phyloP scores from a whole-genome alignment of 2,888 invertebrate genomes.

The Volucella inanis region DNA sequence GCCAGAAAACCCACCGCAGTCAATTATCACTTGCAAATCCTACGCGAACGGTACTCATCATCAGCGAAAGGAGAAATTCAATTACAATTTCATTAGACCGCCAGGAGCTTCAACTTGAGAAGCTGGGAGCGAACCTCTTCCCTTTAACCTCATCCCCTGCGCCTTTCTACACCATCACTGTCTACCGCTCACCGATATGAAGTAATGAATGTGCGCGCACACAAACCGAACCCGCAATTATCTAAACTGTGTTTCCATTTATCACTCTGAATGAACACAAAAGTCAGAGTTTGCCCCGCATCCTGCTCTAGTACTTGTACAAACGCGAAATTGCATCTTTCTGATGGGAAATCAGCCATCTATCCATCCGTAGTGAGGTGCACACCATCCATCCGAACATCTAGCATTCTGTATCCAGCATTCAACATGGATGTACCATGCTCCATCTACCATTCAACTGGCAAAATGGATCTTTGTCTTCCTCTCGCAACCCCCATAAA shows the following conservation, averaged over 20 bases:
- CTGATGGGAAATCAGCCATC: slow-evolving; percentile 32
- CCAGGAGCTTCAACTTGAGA: slow-evolving; percentile 62
- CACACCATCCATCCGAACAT: slow-evolving; percentile 23
- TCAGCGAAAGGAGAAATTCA: slow-evolving; percentile 66
- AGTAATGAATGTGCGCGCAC: slow-evolving; percentile 57
- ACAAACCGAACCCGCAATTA: slow-evolving; percentile 75
- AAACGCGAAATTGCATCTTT: slow-evolving; percentile 34
- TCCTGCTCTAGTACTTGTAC: not conserved
- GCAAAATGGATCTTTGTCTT: slow-evolving; percentile 54
- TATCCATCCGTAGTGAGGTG: slow-evolving; percentile 14
- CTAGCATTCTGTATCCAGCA: no score
- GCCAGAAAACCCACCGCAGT: slow-evolving; percentile 14
- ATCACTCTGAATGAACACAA: slow-evolving; percentile 68
- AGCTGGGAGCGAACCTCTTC: slow-evolving; percentile 23
- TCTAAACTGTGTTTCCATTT: slow-evolving; percentile 75
- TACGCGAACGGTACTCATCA: slow-evolving; percentile 4
- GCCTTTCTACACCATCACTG: not conserved
- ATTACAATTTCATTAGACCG: slow-evolving; percentile 75
- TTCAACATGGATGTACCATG: not conserved
- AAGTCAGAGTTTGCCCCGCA: slow-evolving; percentile 42
- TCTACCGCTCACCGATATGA: slow-evolving; percentile 43
- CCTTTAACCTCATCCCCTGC: no score
- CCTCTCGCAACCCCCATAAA: slow-evolving; percentile 76
- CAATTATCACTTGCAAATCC: slow-evolving; percentile 45
- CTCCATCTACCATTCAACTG: slow-evolving; percentile 8